Conservation (phyloP, 92 coral and sea anemone species). For the Nematostella vectensis region DNA sequence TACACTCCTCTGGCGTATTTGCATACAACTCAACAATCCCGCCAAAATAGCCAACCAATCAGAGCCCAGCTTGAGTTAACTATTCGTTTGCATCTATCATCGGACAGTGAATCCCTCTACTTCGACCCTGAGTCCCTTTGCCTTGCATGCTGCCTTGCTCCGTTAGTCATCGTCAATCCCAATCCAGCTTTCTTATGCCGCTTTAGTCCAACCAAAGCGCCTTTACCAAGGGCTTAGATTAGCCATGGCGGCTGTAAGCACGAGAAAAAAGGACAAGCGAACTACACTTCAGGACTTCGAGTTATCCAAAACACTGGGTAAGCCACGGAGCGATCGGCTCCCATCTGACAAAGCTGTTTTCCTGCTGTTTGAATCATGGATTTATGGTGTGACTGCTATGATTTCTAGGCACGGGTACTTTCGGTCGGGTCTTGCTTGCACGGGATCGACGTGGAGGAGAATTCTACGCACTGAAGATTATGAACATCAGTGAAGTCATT, state of each 20-base stretch:
- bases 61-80: neutral
- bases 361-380: too few relatives aligned
- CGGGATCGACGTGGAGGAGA: constrained; percentile 76
- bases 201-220: neutral
- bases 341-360: neutral
- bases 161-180: constrained; percentile 1
- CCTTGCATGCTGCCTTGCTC: neutral
- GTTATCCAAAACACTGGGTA: constrained; percentile 89
- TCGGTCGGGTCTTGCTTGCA: constrained; percentile 85
- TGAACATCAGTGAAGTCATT: constrained; percentile 96
- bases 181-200: neutral
- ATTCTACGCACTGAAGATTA: constrained; percentile 82
- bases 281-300: constrained; percentile 82
- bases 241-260: constrained; percentile 57
- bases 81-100: constrained; percentile 14
- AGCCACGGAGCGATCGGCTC: neutral
- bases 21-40: neutral
- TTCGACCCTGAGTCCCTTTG: neutral
- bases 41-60: constrained; percentile 10
- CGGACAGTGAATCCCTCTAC: neutral
- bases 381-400: too few relatives aligned
- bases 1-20: too few relatives aligned
- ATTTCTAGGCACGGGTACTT: constrained; percentile 97
- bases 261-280: constrained; percentile 66
- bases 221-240: neutral